phyloP scores from a whole-genome alignment of 1,140 invertebrate genomes.

The Papilio helenus region DNA sequence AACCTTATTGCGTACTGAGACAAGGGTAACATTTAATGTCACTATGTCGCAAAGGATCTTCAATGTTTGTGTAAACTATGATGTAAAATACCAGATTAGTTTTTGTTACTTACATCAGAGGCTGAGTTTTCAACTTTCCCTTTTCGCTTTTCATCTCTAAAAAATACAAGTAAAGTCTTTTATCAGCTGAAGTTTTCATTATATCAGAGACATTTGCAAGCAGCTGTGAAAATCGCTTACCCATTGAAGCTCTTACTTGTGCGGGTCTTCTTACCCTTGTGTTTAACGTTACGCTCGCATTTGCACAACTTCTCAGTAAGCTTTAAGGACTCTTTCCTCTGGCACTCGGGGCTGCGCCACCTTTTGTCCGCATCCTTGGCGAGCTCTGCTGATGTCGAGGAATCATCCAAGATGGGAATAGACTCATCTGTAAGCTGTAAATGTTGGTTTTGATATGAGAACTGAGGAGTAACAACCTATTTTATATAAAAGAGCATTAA shows the following conservation, averaged over 20 bases:
- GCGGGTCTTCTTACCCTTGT: not conserved
- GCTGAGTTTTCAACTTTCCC: not conserved
- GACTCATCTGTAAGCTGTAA: constrained; percentile 28
- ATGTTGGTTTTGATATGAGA: not conserved
- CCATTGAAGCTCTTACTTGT: not conserved
- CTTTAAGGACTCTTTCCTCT: not conserved
- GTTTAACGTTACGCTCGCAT: not conserved
- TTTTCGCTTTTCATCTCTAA: constrained; percentile 1
- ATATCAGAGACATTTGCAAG: not conserved
- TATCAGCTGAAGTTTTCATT: not conserved
- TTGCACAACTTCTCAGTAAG: not conserved
- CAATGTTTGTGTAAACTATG: not conserved
- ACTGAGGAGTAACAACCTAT: too few species aligned
- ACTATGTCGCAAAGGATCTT: not conserved
- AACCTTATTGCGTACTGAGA: not conserved
- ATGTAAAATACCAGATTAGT: not conserved
- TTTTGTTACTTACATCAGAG: not conserved
- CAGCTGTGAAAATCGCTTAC: not conserved
- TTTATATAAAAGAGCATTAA: not conserved
- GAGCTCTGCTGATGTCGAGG: not conserved
- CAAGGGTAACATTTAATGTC: not conserved
- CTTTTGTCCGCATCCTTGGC: not conserved
- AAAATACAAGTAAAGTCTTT: not conserved
- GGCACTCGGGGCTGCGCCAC: not conserved
- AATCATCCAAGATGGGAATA: constrained; percentile 37